A percentile compares a stretch with the other conserved stretches of the same genome.
Evolutionary conservation across 2,797 vertebrate species (phyloP).

Genomic region (Microctenopoma steveboyesi): DNA sequence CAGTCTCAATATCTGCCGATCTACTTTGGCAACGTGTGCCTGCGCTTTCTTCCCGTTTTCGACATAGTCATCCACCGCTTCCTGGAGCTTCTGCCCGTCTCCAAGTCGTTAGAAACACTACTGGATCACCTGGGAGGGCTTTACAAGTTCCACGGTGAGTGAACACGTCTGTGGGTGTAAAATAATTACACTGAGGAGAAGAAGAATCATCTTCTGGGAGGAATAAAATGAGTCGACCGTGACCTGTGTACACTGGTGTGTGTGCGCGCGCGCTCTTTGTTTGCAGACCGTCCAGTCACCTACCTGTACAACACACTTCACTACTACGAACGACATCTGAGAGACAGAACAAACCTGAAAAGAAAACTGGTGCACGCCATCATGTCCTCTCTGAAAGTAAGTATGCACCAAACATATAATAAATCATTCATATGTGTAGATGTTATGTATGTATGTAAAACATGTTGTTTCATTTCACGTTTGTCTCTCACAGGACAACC

Average conservation of each 20-base stretch:
- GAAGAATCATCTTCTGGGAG: not conserved
- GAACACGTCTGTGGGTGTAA: not conserved
- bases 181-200: not conserved
- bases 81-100: constrained; percentile 96
- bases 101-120: constrained; percentile 96
- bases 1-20: constrained; percentile 97
- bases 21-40: constrained; percentile 98
- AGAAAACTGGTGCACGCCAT: constrained; percentile 97
- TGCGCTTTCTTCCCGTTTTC: constrained; percentile 97
- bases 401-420: constrained; percentile 25
- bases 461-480: not conserved
- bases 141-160: constrained; percentile 98
- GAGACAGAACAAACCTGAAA: constrained; percentile 94
- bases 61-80: constrained; percentile 99
- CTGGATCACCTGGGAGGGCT: constrained; percentile 96
- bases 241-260: not conserved
- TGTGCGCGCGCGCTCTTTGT: not conserved
- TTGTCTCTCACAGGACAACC: constrained; percentile 85
- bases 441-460: not conserved
- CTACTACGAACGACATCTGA: constrained; percentile 95
- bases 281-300: constrained; percentile 95
- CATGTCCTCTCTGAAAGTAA: constrained; percentile 95
- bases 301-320: constrained; percentile 99
- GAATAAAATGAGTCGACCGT: not conserved
- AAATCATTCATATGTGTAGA: not conserved